Evolutionary conservation across 2,797 vertebrate genomes (phyloP), one percentile per base, ranked within the genome.

Genomic region (Rhodeus uyekii): DNA sequence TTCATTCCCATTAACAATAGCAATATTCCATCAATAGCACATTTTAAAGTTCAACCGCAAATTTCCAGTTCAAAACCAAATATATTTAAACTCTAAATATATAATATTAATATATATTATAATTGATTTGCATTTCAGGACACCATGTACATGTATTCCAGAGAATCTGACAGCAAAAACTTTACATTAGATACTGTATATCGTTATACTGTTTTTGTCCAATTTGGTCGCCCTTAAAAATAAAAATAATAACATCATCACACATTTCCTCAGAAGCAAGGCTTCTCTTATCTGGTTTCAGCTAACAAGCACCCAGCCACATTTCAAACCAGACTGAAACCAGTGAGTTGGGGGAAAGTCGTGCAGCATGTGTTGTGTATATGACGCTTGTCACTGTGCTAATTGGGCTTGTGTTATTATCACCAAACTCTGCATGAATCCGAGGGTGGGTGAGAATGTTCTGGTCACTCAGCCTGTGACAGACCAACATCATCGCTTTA

Each of bases 311-410:
- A 18, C 3, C 14, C 75, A 76, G 63, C 22, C 46, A 76, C 44
- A 67, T 84, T 84, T 53, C 58, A 82, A 68, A 24, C 53, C 68
- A 22, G 67, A 42, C 44, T 48, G 71, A 82, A 82, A 64, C 63
- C 53, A 84, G 63, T 29, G 58, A 77, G 78, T 67, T 76, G 42
- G 32, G 46, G 32, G 77, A 58, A 2, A 29, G 36, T 82, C 44
- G n/a, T 53, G 24, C 42, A 65, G 55, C 50, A 53, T 3, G 39
- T 39, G 42, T 46, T 61, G 14, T 67, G 44, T 65, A 1, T 78
- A 2, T 73, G 48, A n/a, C 14, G 36, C 16, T 42, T 36, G 32
- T 39, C 34, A 29, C 63, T 32, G n/a, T 60, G 50, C 12, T 79
- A 79, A 79, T 69, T 78, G 63, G 60, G 76, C n/a, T 78, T 0